phyloP scores from a whole-genome alignment of 1,140 invertebrate genomes.

The Lordiphosa stackelbergi region DNA sequence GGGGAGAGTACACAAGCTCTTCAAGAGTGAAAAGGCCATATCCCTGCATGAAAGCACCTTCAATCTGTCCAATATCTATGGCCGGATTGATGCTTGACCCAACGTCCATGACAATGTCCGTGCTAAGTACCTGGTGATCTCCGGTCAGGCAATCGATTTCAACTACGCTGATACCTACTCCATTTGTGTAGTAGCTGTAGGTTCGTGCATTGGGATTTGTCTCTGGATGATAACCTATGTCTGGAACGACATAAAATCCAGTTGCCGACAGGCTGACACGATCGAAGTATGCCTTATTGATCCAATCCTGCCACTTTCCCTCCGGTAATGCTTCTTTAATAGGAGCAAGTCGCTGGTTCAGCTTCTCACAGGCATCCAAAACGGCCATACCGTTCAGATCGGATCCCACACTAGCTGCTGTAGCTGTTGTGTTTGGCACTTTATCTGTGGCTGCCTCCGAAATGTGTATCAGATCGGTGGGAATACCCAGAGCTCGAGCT shows the following conservation, averaged over 20 bases:
- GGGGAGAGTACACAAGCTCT: slow-evolving; percentile 90
- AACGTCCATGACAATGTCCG: slow-evolving; percentile 97
- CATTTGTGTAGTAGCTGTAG: slow-evolving; percentile 90
- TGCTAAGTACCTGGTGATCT: slow-evolving; percentile 90
- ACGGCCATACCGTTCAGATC: slow-evolving; percentile 98
- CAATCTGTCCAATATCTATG: slow-evolving; percentile 97
- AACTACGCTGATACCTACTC: slow-evolving; percentile 87
- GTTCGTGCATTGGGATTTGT: slow-evolving; percentile 83
- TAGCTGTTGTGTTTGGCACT: slow-evolving; percentile 95
- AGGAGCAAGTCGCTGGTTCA: slow-evolving; percentile 87
- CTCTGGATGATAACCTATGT: slow-evolving; percentile 86
- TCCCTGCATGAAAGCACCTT: slow-evolving; percentile 95
- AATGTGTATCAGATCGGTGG: slow-evolving; percentile 89
- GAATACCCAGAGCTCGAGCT: slow-evolving; percentile 85
- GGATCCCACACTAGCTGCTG: slow-evolving; percentile 93
- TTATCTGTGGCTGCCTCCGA: slow-evolving; percentile 94
- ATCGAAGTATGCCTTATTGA: slow-evolving; percentile 87
- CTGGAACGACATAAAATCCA: slow-evolving; percentile 91
- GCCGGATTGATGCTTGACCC: slow-evolving; percentile 94
- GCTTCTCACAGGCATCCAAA: slow-evolving; percentile 87
- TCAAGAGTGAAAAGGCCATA: slow-evolving; percentile 95
- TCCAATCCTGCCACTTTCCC: slow-evolving; percentile 91
- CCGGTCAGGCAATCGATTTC: slow-evolving; percentile 93
- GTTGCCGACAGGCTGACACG: slow-evolving; percentile 89
- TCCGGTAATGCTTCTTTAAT: slow-evolving; percentile 87